phyloP scores from a whole-genome alignment of 2,797 vertebrate genomes.

The Platyrinchus mystaceus region DNA sequence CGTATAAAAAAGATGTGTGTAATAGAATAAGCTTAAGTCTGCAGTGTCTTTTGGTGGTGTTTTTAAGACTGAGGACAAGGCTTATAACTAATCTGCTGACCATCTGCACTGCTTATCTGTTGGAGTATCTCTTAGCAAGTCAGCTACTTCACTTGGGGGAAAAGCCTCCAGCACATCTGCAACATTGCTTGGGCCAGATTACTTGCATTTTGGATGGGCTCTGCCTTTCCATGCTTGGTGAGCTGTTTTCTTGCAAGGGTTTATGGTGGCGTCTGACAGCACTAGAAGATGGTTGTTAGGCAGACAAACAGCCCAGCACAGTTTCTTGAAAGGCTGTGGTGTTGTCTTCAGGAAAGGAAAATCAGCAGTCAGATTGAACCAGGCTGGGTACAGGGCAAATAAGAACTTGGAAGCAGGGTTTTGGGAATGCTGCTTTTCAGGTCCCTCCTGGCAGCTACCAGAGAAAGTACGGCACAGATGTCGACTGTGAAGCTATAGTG shows the following conservation, averaged over 20 bases:
- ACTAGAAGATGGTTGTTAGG: background rate
- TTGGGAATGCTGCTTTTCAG: background rate
- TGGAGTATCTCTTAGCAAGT: background rate
- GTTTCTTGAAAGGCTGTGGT: background rate
- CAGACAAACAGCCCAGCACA: background rate
- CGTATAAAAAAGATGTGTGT: background rate
- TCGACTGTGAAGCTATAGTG: background rate
- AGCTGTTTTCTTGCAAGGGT: background rate
- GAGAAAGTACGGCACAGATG: background rate
- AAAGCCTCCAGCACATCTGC: background rate
- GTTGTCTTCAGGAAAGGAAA: background rate
- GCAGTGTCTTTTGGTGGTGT: background rate
- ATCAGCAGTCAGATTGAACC: accelerated
- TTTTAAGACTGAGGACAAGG: background rate
- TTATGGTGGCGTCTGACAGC: background rate
- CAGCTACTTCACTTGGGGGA: background rate
- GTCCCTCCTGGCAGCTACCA: background rate
- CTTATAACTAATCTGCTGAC: background rate
- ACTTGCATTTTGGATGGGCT: background rate
- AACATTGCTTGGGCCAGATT: background rate
- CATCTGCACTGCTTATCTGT: background rate
- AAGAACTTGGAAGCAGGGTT: background rate
- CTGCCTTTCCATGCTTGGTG: background rate
- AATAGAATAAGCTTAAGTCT: background rate
- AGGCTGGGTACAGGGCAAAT: background rate